Evolutionary conservation across 2,113 vertebrate genomes (phyloP).

Genomic region (Ptilonorhynchus violaceus): DNA sequence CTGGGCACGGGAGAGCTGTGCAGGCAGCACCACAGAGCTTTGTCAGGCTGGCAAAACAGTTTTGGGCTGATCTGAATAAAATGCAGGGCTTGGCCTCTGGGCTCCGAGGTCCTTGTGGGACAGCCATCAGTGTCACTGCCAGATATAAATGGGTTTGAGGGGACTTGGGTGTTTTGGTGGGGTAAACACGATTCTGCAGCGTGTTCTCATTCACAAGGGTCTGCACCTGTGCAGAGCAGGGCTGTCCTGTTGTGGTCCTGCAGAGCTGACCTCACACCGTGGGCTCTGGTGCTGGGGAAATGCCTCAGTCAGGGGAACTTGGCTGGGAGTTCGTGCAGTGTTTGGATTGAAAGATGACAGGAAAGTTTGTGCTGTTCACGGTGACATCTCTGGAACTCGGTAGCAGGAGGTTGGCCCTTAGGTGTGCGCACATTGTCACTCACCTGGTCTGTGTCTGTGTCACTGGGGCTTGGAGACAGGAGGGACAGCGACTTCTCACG

Average conservation of each 20-base stretch:
- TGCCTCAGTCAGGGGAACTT: accelerated
- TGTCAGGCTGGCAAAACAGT: not conserved
- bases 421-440: accelerated
- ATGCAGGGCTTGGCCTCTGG: not conserved
- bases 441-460: not conserved
- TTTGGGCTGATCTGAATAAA: not conserved
- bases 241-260: not conserved
- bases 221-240: not conserved
- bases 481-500: not conserved
- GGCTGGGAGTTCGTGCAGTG: not conserved
- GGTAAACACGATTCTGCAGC: not conserved
- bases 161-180: not conserved
- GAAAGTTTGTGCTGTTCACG: accelerated
- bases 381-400: not conserved
- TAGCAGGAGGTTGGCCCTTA: not conserved
- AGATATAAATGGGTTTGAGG: accelerated
- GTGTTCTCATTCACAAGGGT: accelerated
- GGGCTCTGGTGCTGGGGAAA: not conserved
- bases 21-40: accelerated
- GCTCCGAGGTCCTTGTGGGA: not conserved
- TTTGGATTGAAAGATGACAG: not conserved
- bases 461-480: not conserved
- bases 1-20: not conserved
- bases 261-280: accelerated
- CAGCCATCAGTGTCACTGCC: not conserved